These are phyloP conservation scores for Campaea margaritaria DNA, from an alignment of 2,888 invertebrate species.

Conservation along the genomic window DNA sequence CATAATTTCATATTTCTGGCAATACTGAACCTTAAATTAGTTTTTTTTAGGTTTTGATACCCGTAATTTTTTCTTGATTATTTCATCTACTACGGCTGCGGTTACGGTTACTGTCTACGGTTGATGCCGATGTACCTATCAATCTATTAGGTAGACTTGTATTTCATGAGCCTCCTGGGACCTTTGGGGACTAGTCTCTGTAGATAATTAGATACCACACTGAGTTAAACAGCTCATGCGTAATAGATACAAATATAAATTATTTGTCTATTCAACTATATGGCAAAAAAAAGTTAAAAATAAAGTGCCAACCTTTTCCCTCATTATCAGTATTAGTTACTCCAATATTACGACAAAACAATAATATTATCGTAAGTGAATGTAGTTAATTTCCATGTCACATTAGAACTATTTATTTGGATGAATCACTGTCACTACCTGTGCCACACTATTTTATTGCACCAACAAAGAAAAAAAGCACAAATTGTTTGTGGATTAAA, in stretches of 20 bases:
- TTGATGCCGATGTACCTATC: no score
- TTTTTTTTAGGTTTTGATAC: no score
- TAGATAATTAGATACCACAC: not conserved
- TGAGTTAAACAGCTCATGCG: no score
- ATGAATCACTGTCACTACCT: constrained; percentile 19
- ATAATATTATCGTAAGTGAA: not conserved
- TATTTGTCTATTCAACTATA: no score
- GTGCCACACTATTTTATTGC: constrained; percentile 5
- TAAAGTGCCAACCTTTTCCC: constrained; percentile 20
- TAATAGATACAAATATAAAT: not conserved
- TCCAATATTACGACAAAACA: constrained; percentile 9
- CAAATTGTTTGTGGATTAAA: constrained; percentile 8
- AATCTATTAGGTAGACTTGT: no score
- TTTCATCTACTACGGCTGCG: no score
- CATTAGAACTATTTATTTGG: constrained; percentile 10
- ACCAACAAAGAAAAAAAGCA: constrained; percentile 6
- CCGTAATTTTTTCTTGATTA: no score
- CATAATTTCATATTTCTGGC: no score
- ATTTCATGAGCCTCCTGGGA: no score
- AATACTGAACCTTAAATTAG: no score
- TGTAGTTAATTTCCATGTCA: constrained; percentile 4
- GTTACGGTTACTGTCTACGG: no score
- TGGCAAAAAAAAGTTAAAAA: no score
- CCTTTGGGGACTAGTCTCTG: not conserved
- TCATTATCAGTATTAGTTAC: constrained; percentile 21